Evolutionary conservation across 1,140 invertebrate species (phyloP).

Genomic region (Vollenhovia emeryi): DNA sequence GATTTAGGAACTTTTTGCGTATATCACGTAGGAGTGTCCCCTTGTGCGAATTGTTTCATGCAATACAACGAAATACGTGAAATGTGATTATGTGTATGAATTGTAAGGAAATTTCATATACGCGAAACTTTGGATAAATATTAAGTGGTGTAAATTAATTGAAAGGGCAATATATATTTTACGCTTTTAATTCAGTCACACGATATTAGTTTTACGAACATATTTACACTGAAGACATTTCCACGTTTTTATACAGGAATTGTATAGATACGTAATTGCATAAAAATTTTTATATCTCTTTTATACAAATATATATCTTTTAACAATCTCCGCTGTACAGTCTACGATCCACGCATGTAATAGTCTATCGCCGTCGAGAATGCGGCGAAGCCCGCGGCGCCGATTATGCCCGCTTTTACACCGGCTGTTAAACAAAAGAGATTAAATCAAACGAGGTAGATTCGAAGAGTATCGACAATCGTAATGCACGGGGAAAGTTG

Average conservation of each 20-base stretch:
- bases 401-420: constrained; percentile 95
- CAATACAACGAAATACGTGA: constrained; percentile 21
- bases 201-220: constrained; percentile 66
- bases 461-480: neutral
- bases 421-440: constrained; percentile 89
- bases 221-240: constrained; percentile 60
- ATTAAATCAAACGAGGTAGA: neutral
- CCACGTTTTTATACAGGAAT: constrained; percentile 62
- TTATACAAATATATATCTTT: constrained; percentile 76
- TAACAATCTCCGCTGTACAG: constrained; percentile 51
- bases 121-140: constrained; percentile 12
- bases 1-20: constrained; percentile 5
- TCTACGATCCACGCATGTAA: constrained; percentile 90
- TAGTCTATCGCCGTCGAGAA: constrained; percentile 98
- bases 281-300: constrained; percentile 72
- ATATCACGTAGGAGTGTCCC: constrained; percentile 11
- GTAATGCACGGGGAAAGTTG: neutral
- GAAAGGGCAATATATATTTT: constrained; percentile 59
- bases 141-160: constrained; percentile 17
- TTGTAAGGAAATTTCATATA: constrained; percentile 23
- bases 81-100: constrained; percentile 28
- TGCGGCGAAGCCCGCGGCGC: constrained; percentile 97
- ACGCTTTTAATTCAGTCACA: constrained; percentile 53
- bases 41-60: constrained; percentile 21
- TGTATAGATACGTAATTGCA: constrained; percentile 54